A percentile compares a stretch with the other conserved stretches of the same genome.
phyloP scores from a whole-genome alignment of 1,140 invertebrate genomes.

The Drosophila asahinai region DNA sequence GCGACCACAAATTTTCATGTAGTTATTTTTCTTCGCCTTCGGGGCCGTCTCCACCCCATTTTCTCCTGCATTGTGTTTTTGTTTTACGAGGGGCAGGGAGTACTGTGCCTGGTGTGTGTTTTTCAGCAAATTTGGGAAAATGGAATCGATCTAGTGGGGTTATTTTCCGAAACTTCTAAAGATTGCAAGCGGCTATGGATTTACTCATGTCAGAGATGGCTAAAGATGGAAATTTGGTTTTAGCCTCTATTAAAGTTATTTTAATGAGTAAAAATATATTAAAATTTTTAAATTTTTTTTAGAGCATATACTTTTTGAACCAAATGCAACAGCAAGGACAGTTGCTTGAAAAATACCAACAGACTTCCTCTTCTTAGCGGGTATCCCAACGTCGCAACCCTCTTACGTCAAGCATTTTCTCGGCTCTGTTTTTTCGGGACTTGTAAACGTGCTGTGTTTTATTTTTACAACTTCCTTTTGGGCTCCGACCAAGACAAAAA shows the following conservation, averaged over 20 bases:
- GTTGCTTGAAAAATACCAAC: not conserved
- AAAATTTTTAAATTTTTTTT: too few species aligned
- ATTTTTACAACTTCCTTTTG: conserved; percentile 77
- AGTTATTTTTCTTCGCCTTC: conserved; percentile 72
- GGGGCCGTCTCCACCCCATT: conserved; percentile 7
- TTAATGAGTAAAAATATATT: accelerated
- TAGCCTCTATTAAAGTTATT: too few species aligned
- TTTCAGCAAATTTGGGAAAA: not conserved
- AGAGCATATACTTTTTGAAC: too few species aligned
- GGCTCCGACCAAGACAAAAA: conserved; percentile 23
- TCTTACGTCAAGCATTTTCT: not conserved
- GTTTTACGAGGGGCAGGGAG: conserved; percentile 24
- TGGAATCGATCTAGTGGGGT: not conserved
- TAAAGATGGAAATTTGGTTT: not conserved
- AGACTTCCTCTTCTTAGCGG: conserved; percentile 4
- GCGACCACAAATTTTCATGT: conserved; percentile 80
- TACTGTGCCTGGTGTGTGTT: not conserved
- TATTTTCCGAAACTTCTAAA: not conserved
- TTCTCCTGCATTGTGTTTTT: conserved; percentile 12
- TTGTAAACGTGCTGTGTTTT: conserved; percentile 78
- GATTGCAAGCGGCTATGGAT: not conserved
- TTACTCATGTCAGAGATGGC: not conserved
- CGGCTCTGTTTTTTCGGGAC: conserved; percentile 37
- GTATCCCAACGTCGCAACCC: conserved; percentile 29
- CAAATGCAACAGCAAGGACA: too few species aligned